Evolutionary conservation across 2,888 invertebrate genomes (phyloP).

Genomic region (Sepioteuthis lessoniana): DNA sequence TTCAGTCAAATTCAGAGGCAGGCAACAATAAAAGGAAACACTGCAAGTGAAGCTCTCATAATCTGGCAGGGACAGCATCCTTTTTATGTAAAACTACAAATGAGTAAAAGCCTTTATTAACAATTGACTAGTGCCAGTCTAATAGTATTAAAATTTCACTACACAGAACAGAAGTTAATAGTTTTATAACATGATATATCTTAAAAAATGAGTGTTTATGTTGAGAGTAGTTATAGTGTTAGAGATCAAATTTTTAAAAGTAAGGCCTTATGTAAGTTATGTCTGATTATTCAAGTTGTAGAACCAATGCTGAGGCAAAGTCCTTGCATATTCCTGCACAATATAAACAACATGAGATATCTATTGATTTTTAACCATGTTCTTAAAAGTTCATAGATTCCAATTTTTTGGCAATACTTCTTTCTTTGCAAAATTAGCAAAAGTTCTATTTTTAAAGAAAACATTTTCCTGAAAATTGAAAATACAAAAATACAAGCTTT

Average conservation of each 20-base stretch:
- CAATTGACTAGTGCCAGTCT: no score
- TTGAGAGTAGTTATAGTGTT: no score
- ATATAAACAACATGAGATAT: not conserved
- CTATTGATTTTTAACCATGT: not conserved
- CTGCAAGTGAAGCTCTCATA: not conserved
- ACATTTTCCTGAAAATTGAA: not conserved
- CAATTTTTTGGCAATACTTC: not conserved
- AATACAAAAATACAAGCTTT: not conserved
- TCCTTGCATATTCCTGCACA: no score
- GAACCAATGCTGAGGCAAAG: no score
- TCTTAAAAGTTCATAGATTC: not conserved
- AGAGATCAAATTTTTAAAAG: no score
- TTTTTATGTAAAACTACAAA: not conserved
- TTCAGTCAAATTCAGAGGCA: constrained; percentile 18
- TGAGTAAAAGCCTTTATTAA: not conserved
- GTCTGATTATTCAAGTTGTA: no score
- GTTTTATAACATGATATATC: no score
- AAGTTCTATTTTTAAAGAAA: no score
- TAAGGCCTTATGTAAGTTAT: no score
- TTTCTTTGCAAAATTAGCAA: not conserved
- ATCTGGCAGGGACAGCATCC: not conserved
- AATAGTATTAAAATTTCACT: no score
- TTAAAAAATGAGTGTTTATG: no score
- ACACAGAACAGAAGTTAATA: no score
- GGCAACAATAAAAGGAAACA: not conserved